Evolutionary conservation across 2,797 vertebrate genomes (phyloP), one percentile per base, ranked within the genome.

Genomic region (Anniella stebbinsi): DNA sequence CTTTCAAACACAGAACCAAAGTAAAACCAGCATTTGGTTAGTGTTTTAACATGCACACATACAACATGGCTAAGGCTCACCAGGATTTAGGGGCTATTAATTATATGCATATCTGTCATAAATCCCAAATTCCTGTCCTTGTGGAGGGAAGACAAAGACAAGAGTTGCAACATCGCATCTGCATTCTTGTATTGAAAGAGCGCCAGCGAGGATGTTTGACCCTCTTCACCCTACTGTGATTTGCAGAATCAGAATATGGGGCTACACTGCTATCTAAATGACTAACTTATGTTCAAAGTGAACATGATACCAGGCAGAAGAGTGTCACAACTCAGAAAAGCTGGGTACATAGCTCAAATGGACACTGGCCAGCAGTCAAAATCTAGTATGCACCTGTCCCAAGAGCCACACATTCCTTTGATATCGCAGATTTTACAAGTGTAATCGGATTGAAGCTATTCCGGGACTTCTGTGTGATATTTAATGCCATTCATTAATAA

Each of bases 401-500:
- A 78, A 87, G 80, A 77, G 21, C 77, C 80, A 83, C 84, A 78
- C 80, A 76, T 82, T 41, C 70, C 57, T 89, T 69, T 82, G 48
- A 80, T 76, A 73, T 73, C 51, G 33, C 33, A 80, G 54, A 38
- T 28, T 93, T 87, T 73, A 90, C 66, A 67, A 81, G 25, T 2
- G 0, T 12, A 77, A 80, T 48, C 2, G 0, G 66, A 87, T 66
- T 54, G 57, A n/a, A 82, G 78, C 67, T 69, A 0, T 0, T 60
- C 91, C 80, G 33, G 69, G 73, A 67, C 9, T 13, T 92, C 63
- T 87, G 67, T 87, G 69, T 38, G 13, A n/a, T 38, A 57, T 88
- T 80, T 45, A 11, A 78, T 81, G 66, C 86, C 51, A 57, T 87
- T 84, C 54, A 45, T 82, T 28, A 2, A 51, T 33, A 33, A 2